Conservation (phyloP, 2,888 invertebrate genomes). For the Ptilodon capucinus region DNA sequence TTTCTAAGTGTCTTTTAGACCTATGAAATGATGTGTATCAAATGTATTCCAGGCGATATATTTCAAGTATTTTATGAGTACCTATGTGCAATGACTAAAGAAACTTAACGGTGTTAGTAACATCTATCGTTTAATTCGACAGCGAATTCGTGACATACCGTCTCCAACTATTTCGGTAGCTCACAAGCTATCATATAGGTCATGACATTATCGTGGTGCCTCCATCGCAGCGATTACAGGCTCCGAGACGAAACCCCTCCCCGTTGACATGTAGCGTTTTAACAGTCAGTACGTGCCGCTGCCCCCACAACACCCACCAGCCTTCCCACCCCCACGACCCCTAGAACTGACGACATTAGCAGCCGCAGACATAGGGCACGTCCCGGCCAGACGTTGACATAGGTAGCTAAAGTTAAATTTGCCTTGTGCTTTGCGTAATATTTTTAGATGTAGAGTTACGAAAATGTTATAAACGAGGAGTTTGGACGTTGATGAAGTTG, state of each 20-base stretch:
- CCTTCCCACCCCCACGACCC: slow-evolving; percentile 34
- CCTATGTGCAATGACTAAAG: too few relatives aligned
- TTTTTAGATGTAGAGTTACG: slow-evolving; percentile 16
- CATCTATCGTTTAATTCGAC: not conserved
- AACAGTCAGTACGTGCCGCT: slow-evolving; percentile 74
- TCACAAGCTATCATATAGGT: slow-evolving; percentile 56
- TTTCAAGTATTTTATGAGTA: too few relatives aligned
- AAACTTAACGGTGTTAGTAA: not conserved
- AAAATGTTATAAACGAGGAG: slow-evolving; percentile 8
- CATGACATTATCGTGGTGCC: slow-evolving; percentile 72
- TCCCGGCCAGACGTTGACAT: slow-evolving; percentile 69
- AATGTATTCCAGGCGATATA: too few relatives aligned
- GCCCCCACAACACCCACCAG: slow-evolving; percentile 36
- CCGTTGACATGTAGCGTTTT: slow-evolving; percentile 80
- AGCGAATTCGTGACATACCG: slow-evolving; percentile 15
- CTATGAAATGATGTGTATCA: too few relatives aligned
- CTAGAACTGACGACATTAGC: slow-evolving; percentile 78
- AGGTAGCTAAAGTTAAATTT: slow-evolving; percentile 54
- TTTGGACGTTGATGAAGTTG: not conserved
- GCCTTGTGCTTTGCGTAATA: slow-evolving; percentile 26
- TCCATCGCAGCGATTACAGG: slow-evolving; percentile 61
- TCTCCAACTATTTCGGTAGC: slow-evolving; percentile 35
- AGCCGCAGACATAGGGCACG: slow-evolving; percentile 80
- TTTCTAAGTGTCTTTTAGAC: too few relatives aligned
- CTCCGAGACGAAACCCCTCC: slow-evolving; percentile 59